Evolutionary conservation across 2,113 vertebrate species (phyloP), one percentile per base, ranked within the genome.

Genomic region (Onychorhynchus coronatus): DNA sequence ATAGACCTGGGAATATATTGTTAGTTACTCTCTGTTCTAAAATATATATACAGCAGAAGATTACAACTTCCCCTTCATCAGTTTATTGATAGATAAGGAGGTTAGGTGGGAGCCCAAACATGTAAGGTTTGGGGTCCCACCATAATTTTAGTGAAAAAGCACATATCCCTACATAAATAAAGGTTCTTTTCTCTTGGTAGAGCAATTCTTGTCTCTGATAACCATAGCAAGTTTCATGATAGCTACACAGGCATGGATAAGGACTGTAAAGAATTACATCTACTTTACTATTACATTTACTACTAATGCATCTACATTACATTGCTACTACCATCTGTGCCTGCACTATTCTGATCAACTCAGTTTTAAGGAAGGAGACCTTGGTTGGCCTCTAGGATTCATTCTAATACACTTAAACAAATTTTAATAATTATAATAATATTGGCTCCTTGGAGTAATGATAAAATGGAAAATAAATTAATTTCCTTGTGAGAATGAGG

Each of bases 31-130:
- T 33, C 61, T 56, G 33, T 13, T 47, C 21, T 35, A 47, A 74
- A 39, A 61, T 6, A 41, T 5, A 41, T 5, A 44, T 0, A 16
- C 1, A 55, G n/a, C 5, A 42, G 6, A 8, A 46, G 5, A 50
- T 9, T 3, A 3, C 8, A 16, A 2, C 49, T 25, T 59, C 21
- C 39, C 12, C 16, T 70, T 37, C 56, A 17, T 16, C 23, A 18
- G 14, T 23, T 21, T 65, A 37, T 41, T 21, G 31, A 33, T 65
- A 31, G 19, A 30, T 2, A 41, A 56, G 25, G n/a, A 11, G 55
- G 23, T 37, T 25, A 59, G n/a, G n/a, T 59, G 58, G 58, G 23
- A 37, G 15, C n/a, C n/a, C n/a, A 35, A 37, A 39, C 42, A 8
- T 0, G 1, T 1, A 39, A 59, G 6, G 16, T 17, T 49, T 88